phyloP scores from a whole-genome alignment of 2,888 invertebrate species.

The Coelopa pilipes region DNA sequence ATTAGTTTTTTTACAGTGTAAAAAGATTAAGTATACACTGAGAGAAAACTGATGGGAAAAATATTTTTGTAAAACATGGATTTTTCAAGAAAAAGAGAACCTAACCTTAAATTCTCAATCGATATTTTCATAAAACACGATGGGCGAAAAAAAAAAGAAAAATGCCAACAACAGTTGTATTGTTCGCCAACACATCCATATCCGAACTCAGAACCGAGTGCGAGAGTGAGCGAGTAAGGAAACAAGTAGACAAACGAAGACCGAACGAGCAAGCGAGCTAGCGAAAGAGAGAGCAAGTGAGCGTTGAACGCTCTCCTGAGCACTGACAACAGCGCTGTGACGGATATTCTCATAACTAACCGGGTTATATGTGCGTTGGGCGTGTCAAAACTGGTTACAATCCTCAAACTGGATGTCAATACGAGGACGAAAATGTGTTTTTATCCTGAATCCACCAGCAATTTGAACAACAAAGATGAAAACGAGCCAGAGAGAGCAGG shows the following conservation, averaged over 20 bases:
- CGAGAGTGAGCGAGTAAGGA: conserved; percentile 8
- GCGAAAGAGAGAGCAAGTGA: neutral
- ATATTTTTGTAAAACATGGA: too few relatives aligned
- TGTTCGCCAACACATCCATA: conserved; percentile 20
- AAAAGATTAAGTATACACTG: neutral
- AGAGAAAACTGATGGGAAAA: neutral
- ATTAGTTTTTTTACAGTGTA: neutral
- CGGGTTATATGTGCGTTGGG: neutral
- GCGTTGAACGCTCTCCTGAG: neutral
- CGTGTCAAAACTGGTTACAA: neutral
- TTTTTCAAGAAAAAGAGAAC: neutral
- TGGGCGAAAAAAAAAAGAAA: conserved; percentile 5
- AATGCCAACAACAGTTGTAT: conserved; percentile 9
- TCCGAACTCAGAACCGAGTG: neutral
- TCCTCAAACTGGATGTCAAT: neutral
- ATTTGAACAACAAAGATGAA: too few relatives aligned
- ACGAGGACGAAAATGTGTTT: neutral
- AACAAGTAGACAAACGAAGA: neutral
- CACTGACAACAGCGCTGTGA: conserved; percentile 20
- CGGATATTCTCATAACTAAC: conserved; percentile 22
- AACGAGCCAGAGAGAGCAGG: too few relatives aligned
- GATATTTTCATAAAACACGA: conserved; percentile 27
- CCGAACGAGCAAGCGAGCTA: conserved; percentile 13
- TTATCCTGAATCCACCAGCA: too few relatives aligned
- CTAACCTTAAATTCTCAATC: conserved; percentile 34